A percentile compares a stretch with the other conserved stretches of the same genome.
phyloP scores from a whole-genome alignment of 2,888 invertebrate species.

The Timema cristinae region DNA sequence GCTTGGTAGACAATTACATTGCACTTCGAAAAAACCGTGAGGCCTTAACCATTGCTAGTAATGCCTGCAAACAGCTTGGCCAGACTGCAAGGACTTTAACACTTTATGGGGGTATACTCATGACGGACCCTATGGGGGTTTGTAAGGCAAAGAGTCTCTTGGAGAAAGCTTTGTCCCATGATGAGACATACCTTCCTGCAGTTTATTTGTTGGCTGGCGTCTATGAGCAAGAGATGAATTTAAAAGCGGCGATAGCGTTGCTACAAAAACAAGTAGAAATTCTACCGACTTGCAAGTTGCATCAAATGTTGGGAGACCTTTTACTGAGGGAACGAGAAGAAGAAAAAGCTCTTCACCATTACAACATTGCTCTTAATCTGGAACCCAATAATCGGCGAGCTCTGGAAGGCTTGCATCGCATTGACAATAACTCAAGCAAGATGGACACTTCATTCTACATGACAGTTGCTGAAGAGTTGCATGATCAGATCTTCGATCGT shows the following conservation, averaged over 20 bases:
- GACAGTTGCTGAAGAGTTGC: constrained; percentile 47
- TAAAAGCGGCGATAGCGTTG: constrained; percentile 60
- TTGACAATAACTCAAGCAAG: constrained; percentile 52
- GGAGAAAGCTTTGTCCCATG: constrained; percentile 67
- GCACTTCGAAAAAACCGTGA: constrained; percentile 64
- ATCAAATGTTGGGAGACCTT: constrained; percentile 63
- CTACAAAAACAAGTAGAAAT: constrained; percentile 61
- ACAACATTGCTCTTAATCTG: constrained; percentile 59
- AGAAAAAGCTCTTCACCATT: constrained; percentile 66
- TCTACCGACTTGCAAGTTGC: constrained; percentile 58
- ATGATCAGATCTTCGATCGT: constrained; percentile 48
- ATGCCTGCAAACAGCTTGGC: constrained; percentile 67
- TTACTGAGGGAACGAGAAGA: constrained; percentile 58
- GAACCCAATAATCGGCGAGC: constrained; percentile 62
- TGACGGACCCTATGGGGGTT: constrained; percentile 59
- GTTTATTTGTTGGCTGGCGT: constrained; percentile 69
- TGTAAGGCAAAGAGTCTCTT: constrained; percentile 63
- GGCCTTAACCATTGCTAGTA: constrained; percentile 66
- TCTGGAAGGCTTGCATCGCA: constrained; percentile 59
- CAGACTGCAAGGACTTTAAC: constrained; percentile 69
- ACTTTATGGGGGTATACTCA: constrained; percentile 70
- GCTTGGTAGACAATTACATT: constrained; percentile 70
- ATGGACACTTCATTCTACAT: constrained; percentile 52
- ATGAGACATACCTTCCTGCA: constrained; percentile 67
- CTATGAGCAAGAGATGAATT: constrained; percentile 48